These are phyloP conservation scores for Petrophora chlorosata DNA, from an alignment of 2,888 invertebrate genomes.

Conservation along the genomic window DNA sequence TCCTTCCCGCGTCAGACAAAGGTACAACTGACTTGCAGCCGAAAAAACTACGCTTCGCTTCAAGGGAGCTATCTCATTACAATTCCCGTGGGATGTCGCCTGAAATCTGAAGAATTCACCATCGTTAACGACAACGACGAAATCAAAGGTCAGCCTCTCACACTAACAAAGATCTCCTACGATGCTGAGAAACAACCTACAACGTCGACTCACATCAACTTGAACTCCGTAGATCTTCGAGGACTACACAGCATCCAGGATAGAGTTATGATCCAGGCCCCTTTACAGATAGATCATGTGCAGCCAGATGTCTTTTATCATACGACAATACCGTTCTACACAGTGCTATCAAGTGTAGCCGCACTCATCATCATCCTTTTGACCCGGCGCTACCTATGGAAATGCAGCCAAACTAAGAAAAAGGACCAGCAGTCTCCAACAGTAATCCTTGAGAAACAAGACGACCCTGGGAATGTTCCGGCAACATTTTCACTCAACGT, in stretches of 20 bases:
- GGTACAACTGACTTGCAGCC: background rate
- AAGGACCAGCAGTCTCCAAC: no score
- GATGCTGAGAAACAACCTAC: background rate
- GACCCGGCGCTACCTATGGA: background rate
- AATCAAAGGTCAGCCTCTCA: background rate
- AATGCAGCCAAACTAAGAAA: background rate
- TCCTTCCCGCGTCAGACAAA: conserved; percentile 1
- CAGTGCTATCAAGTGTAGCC: background rate
- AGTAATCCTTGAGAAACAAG: background rate
- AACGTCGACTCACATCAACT: no score
- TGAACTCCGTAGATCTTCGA: background rate
- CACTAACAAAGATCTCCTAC: background rate
- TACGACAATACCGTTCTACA: background rate
- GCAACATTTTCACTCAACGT: background rate
- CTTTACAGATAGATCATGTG: background rate
- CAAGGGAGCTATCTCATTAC: conserved; percentile 3
- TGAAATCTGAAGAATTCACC: background rate
- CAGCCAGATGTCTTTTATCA: background rate
- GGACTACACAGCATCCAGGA: background rate
- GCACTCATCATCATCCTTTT: background rate
- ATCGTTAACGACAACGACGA: background rate
- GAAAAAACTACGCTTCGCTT: background rate
- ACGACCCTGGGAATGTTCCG: no score
- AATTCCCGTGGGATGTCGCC: conserved; percentile 1
- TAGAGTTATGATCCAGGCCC: background rate